These are phyloP conservation scores for Lamprotornis superbus DNA, from an alignment of 2,113 vertebrate genomes.

Conservation along the genomic window DNA sequence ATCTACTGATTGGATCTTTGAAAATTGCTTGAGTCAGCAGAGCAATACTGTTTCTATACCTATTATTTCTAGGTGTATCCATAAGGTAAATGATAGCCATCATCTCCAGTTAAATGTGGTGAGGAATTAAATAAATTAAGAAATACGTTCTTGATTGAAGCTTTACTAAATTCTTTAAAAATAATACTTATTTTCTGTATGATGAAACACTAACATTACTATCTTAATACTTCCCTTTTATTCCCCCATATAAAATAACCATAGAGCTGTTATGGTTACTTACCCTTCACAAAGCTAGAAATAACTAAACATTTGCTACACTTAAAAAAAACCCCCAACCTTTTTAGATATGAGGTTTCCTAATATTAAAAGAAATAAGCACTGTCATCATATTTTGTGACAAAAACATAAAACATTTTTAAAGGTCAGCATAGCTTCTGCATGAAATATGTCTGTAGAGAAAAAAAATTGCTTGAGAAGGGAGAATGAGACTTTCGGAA, in stretches of 20 bases:
- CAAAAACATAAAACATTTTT: constrained; percentile 12
- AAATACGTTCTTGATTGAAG: background rate
- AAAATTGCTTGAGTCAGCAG: background rate
- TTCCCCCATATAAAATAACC: background rate
- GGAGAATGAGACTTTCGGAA: constrained; percentile 23
- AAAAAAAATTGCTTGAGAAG: background rate
- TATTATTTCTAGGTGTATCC: background rate
- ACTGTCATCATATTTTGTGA: constrained; percentile 6
- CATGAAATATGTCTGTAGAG: constrained; percentile 53
- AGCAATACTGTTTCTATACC: background rate
- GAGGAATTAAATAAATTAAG: background rate
- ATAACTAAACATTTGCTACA: background rate
- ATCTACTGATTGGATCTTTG: background rate
- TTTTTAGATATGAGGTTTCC: background rate
- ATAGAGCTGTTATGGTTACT: background rate
- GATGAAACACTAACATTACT: background rate
- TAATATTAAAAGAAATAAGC: background rate
- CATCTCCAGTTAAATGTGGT: background rate
- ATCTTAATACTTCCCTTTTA: background rate
- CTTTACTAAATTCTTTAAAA: background rate
- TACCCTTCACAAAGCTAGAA: background rate
- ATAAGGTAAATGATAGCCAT: background rate
- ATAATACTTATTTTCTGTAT: background rate
- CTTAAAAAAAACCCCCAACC: background rate
- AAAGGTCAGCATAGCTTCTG: constrained; percentile 38